phyloP scores from a whole-genome alignment of 2,797 vertebrate genomes.

The Aplochiton taeniatus region DNA sequence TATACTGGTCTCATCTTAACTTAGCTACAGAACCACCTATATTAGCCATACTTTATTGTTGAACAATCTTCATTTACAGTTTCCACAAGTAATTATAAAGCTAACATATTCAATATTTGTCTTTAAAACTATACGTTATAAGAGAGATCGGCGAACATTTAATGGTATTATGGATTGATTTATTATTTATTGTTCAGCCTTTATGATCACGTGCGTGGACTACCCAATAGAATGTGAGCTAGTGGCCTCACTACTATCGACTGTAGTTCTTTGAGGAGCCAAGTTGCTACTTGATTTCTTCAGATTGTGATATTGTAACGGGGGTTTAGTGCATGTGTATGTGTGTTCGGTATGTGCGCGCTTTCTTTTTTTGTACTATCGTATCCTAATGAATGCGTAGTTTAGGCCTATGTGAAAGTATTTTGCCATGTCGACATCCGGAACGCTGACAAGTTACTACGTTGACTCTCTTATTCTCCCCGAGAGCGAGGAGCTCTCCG shows the following conservation, averaged over 20 bases:
- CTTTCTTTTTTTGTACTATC: conserved; percentile 29
- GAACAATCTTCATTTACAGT: conserved; percentile 17
- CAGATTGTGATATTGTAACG: conserved; percentile 93
- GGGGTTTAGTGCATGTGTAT: conserved; percentile 67
- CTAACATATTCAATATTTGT: conserved; percentile 85
- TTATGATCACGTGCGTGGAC: conserved; percentile 84
- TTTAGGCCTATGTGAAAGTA: conserved; percentile 67
- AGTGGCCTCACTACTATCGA: conserved; percentile 91
- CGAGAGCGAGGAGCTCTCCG: conserved; percentile 88
- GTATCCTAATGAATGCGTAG: conserved; percentile 15
- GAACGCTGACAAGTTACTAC: conserved; percentile 92
- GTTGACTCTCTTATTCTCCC: conserved; percentile 94
- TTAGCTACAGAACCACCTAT: too few relatives aligned
- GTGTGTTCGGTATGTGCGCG: conserved; percentile 23
- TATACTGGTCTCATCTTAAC: too few relatives aligned
- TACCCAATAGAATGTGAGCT: conserved; percentile 78
- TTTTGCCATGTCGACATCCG: conserved; percentile 91
- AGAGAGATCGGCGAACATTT: conserved; percentile 89
- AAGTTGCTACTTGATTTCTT: conserved; percentile 93
- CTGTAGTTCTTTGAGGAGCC: conserved; percentile 90
- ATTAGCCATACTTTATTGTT: neutral
- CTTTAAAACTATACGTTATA: conserved; percentile 81
- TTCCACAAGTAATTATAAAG: conserved; percentile 15
- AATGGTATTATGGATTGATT: conserved; percentile 94
- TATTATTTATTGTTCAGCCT: conserved; percentile 96